Evolutionary conservation across 1,140 invertebrate genomes (phyloP).

Genomic region (Habropoda laboriosa): DNA sequence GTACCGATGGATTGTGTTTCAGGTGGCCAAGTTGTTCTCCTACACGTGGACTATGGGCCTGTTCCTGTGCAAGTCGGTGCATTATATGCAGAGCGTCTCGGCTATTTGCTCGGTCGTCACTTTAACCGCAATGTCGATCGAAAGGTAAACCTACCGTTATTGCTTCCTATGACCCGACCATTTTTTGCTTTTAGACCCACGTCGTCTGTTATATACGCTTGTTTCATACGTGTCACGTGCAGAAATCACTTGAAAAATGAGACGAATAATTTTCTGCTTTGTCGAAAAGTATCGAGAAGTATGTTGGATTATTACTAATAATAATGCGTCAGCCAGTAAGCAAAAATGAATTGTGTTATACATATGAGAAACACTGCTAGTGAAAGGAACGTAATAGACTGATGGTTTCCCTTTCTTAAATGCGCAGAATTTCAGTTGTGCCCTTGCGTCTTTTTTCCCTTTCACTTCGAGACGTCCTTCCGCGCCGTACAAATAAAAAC

Average conservation of each 20-base stretch:
- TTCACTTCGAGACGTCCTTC: no score
- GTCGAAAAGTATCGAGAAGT: no score
- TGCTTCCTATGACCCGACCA: background rate
- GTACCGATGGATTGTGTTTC: conserved; percentile 70
- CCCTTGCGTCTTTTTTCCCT: no score
- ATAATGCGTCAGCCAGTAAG: no score
- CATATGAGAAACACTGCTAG: no score
- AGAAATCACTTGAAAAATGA: background rate
- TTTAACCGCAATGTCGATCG: conserved; percentile 89
- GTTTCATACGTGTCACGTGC: conserved; percentile 1
- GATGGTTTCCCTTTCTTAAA: no score
- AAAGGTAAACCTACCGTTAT: conserved; percentile 83
- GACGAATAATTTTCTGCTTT: no score
- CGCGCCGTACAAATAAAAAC: no score
- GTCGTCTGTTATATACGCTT: background rate
- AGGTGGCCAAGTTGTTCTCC: conserved; percentile 89
- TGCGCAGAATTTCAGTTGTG: no score
- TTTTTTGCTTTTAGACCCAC: conserved; percentile 7
- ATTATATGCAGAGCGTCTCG: conserved; percentile 90
- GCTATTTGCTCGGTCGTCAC: conserved; percentile 90
- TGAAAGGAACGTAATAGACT: no score
- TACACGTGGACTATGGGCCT: conserved; percentile 89
- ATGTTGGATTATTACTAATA: no score
- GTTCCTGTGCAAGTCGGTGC: conserved; percentile 88
- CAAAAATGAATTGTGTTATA: no score